Base-by-base conservation (phyloP, 2,797 vertebrate species). In the Gobionotothen gibberifrons region DNA sequence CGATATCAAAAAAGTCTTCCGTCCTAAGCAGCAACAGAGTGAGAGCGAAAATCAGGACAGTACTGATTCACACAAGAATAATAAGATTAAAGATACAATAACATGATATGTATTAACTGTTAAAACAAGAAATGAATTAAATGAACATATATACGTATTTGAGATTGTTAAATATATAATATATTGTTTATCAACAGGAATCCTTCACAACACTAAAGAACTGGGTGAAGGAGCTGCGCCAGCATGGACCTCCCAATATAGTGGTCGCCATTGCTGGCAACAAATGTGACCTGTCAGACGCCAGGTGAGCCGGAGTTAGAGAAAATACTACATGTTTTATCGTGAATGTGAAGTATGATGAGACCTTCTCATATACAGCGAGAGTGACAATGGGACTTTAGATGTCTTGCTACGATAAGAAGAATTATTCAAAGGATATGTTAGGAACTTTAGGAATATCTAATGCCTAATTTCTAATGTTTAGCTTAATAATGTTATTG, bases 251-350 rank as follows among this genome's bases (percentile, higher is more conserved):
- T 47, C 97, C 98, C 21, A 98, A 98, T 81, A 99, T 99, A 62
- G 97, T 99, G 66, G 97, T 99, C 22, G 98, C 98, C 79, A 97
- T 99, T 57, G 96, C 98, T 71, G 98, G 98, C 81, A 99, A 99
- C 93, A 99, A 99, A 86, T 99, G 98, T 88, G 97, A 99, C 89
- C 95, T 99, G 51, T 95, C 94, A 54, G 98, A 99, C 17, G 96
- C 96, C 83, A 97, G 98, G 98, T 99, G 91, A 87, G 65, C 36
- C 51, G 61, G 40, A 56, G 22, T 16, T 36, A 43, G 3, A 64
- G 8, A 47, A 46, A 3, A 17, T 46, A 12, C 6, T 59, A 6
- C 9, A 7, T 58, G n/a, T 58, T 36, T 36, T 36, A 29, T 29
- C 40, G 5, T 67, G 7, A 56, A 44, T 42, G 32, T 55, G 9